Conservation (phyloP, 2,888 invertebrate species). For the Resseliella maxima region DNA sequence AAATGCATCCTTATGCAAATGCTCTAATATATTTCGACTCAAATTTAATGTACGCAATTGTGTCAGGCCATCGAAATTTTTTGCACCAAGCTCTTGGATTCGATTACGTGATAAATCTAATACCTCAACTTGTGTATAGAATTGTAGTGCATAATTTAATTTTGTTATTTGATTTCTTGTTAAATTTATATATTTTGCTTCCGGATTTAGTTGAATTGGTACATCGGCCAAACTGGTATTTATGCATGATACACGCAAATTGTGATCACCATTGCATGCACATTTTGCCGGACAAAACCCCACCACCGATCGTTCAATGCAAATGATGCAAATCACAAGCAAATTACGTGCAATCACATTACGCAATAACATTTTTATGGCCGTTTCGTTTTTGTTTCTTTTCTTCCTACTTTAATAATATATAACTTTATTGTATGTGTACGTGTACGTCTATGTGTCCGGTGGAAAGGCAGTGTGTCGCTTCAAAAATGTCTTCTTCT, state of each 20-base stretch:
- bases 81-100: constrained; percentile 82
- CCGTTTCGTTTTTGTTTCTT: neutral
- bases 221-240: constrained; percentile 84
- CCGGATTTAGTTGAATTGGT: constrained; percentile 90
- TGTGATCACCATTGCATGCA: constrained; percentile 82
- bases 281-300: constrained; percentile 82
- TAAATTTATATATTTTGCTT: constrained; percentile 83
- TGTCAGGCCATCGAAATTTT: constrained; percentile 83
- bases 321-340: constrained; percentile 63
- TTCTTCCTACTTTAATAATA: neutral
- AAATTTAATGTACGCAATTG: constrained; percentile 81
- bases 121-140: constrained; percentile 82
- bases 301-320: constrained; percentile 66
- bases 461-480: constrained; percentile 46
- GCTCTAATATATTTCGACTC: constrained; percentile 79
- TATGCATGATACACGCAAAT: constrained; percentile 80
- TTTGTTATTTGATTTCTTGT: constrained; percentile 85
- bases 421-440: neutral
- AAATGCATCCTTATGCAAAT: constrained; percentile 80
- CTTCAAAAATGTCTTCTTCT: too few species aligned
- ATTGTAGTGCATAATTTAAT: constrained; percentile 80
- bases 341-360: constrained; percentile 53
- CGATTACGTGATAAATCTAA: constrained; percentile 87
- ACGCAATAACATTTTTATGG: constrained; percentile 54
- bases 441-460: neutral